phyloP scores from a whole-genome alignment of 2,113 vertebrate genomes.

The Acinonyx jubatus region DNA sequence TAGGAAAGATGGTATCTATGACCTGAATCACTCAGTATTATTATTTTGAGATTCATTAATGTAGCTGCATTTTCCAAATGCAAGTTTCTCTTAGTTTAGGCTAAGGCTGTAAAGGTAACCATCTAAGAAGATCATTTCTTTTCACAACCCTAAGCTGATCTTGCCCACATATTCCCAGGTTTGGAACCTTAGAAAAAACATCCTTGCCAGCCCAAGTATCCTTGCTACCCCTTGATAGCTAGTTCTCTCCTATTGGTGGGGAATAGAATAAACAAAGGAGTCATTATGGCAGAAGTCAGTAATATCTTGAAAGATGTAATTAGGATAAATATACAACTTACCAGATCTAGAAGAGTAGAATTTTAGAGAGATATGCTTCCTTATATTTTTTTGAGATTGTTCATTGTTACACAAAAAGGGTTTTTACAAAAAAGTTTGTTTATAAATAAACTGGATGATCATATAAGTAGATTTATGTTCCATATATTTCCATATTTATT shows the following conservation, averaged over 20 bases:
- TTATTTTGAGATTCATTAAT: slow-evolving; percentile 20
- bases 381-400: not conserved
- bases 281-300: not conserved
- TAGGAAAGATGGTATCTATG: not conserved
- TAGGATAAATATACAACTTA: not conserved
- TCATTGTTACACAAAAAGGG: not conserved
- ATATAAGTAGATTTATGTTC: not conserved
- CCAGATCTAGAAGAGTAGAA: not conserved
- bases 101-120: not conserved
- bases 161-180: not conserved
- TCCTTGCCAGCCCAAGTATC: not conserved
- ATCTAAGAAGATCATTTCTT: not conserved
- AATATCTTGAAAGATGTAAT: not conserved
- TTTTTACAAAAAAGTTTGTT: not conserved
- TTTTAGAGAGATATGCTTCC: not conserved
- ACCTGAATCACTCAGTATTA: not conserved
- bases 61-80: not conserved
- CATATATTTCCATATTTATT: not conserved
- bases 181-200: not conserved
- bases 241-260: not conserved
- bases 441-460: not conserved
- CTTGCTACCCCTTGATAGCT: not conserved
- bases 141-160: not conserved
- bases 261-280: not conserved
- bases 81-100: slow-evolving; percentile 11